Evolutionary conservation across 2,797 vertebrate genomes (phyloP), one percentile per base, ranked within the genome.

Genomic region (Tauraco hartlaubi): DNA sequence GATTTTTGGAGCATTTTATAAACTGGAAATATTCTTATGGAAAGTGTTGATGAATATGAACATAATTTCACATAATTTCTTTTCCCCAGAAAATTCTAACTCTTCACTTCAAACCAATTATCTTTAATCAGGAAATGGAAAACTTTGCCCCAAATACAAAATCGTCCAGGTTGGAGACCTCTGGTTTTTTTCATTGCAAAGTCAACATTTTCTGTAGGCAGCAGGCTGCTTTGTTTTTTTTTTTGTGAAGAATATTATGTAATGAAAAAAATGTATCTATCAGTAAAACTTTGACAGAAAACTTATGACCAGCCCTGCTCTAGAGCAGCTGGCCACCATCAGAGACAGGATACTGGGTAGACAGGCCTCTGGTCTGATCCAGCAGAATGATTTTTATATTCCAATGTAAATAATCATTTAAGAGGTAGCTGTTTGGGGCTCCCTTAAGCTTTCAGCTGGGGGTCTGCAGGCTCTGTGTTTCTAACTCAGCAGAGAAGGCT

Each of bases 361-460:
- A 91, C 81, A 89, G 85, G 56, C 41, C 28, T 35, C 76, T 90
- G 55, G 61, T 85, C 75, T 86, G 69, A 87, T 89, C 67, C 78
- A 90, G 61, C 67, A 90, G 86, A 77, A 66, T 72, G 73, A 92
- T 92, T 95, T 96, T 89, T 94, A 68, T 90, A 91, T 95, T 96
- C 91, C 54, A 91, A 41, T 75, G 90, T 95, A 97, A 95, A 96
- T 95, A 95, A 92, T 79, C 63, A 48, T 86, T 85, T 93, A 69
- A 90, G 92, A 94, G 49, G 94, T 94, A 95, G 84, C 87, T 86
- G 85, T 88, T 94, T 94, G 92, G 92, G 72, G 55, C 87, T 95
- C 78, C 91, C 95, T 92, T 85, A 97, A 97, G 91, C 81, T 94
- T 96, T 96, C 96, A 88, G 85, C 93, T 95, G 87, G 62, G 88